Evolutionary conservation across 2,797 vertebrate species (phyloP).

Genomic region (Microctenopoma steveboyesi): DNA sequence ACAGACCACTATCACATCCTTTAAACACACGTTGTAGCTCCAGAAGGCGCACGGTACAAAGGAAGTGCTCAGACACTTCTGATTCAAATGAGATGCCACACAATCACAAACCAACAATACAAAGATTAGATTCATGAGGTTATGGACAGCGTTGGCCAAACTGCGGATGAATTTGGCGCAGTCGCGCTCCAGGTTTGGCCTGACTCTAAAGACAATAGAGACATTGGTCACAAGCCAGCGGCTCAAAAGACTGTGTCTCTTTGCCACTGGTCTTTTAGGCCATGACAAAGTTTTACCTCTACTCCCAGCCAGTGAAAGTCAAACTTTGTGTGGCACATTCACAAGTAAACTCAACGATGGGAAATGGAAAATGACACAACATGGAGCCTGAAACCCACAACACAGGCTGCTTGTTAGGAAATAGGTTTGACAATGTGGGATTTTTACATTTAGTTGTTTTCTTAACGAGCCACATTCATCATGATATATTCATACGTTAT

Average conservation of each 20-base stretch:
- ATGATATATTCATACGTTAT: too few species aligned
- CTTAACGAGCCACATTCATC: not conserved
- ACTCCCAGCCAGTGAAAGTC: slow-evolving; percentile 54
- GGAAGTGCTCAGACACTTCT: not conserved
- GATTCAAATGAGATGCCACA: not conserved
- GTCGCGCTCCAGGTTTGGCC: slow-evolving; percentile 61
- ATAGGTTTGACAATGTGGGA: slow-evolving; percentile 15
- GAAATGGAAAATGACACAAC: slow-evolving; percentile 24
- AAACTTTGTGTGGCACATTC: slow-evolving; percentile 61
- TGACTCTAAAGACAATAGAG: slow-evolving; percentile 53
- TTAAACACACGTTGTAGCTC: slow-evolving; percentile 3
- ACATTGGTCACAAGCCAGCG: slow-evolving; percentile 55
- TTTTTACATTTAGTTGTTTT: slow-evolving; percentile 16
- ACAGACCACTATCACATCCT: slow-evolving; percentile 29
- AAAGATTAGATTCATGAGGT: slow-evolving; percentile 3
- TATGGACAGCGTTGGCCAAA: slow-evolving; percentile 34
- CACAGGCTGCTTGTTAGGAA: slow-evolving; percentile 31
- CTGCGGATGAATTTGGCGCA: slow-evolving; percentile 53
- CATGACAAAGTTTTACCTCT: slow-evolving; percentile 55
- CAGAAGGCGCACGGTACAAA: not conserved
- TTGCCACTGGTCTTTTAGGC: slow-evolving; percentile 57
- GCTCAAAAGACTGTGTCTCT: slow-evolving; percentile 52
- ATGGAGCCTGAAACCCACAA: slow-evolving; percentile 22
- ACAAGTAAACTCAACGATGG: slow-evolving; percentile 27
- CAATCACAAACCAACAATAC: not conserved